Percentiles rank a stretch among this genome's conserved stretches.
Evolutionary conservation across 2,888 invertebrate genomes (phyloP).

Genomic region (Pasiphila rectangulata): DNA sequence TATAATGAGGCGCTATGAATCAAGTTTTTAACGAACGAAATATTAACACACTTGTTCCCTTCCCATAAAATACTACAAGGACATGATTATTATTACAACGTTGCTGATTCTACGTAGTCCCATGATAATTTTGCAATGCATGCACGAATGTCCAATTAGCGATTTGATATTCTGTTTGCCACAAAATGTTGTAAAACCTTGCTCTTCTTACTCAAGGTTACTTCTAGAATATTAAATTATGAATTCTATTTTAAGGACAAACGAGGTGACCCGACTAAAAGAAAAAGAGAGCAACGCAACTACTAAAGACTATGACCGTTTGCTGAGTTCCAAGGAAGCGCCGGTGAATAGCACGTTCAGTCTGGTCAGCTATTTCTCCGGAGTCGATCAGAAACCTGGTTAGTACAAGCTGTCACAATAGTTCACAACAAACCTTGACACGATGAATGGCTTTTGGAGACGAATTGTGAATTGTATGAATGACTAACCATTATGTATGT

Average conservation of each 20-base stretch:
- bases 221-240: too few species aligned
- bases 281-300: constrained; percentile 63
- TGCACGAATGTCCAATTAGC: too few species aligned
- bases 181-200: too few species aligned
- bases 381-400: constrained; percentile 58
- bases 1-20: too few species aligned
- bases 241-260: constrained; percentile 65
- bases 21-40: too few species aligned
- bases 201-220: too few species aligned
- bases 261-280: constrained; percentile 70
- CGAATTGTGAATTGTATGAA: constrained; percentile 23
- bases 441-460: constrained; percentile 18
- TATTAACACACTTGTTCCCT: too few species aligned
- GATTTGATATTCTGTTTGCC: too few species aligned
- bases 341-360: constrained; percentile 57
- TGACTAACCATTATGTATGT: constrained; percentile 18
- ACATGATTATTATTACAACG: too few species aligned
- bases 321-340: constrained; percentile 28
- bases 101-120: too few species aligned
- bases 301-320: constrained; percentile 55
- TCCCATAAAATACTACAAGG: too few species aligned
- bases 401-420: constrained; percentile 21
- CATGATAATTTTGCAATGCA: too few species aligned
- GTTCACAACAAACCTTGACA: constrained; percentile 25
- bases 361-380: constrained; percentile 62